Evolutionary conservation across 2,797 vertebrate genomes (phyloP), one percentile per base, ranked within the genome.

Genomic region (Corythornis leucogaster): DNA sequence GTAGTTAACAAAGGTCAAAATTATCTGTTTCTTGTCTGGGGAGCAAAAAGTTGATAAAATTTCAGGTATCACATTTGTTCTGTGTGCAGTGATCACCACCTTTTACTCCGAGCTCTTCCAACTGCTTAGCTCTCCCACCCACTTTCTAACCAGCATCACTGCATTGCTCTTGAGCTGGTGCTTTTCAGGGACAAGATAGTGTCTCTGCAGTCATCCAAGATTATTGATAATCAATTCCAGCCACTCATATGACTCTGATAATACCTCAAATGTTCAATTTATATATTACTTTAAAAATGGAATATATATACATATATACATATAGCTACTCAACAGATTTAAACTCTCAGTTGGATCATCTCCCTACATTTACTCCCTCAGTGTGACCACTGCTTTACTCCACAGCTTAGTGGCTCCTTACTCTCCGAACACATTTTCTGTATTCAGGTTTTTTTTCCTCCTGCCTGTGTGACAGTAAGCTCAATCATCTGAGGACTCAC

Each of bases 81-180:
- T 22, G 13, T 30, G n/a, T 0, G 5, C 11, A 66, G 25, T 0
- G 2, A 68, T 25, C 6, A 30, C 6, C 25, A 45, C 5, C 6
- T 69, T 66, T 66, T 26, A 67, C 7, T 40, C n/a, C 35, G 25
- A 81, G 31, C 53, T 66, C 13, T 64, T 62, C 21, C 38, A 7
- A 3, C 13, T 2, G 1, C n/a, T 62, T 5, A 6, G 15, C 18
- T 75, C 3, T 79, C 33, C 40, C 45, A 64, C n/a, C 12, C 2
- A 1, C 54, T 66, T 0, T 0, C 55, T 35, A 21, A 42, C 28
- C 35, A 85, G n/a, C 42, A 46, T 33, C 33, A 12, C 18, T 8
- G 19, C 8, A 14, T 11, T 42, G 43, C 51, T 63, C 77, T 67
- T 67, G 38, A 53, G 30, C 51, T 43, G 18, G 7, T 57, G n/a